Percentiles rank a stretch among this genome's conserved stretches.
phyloP scores from a whole-genome alignment of 2,888 invertebrate genomes.

The Caenorhabditis sp. region DNA sequence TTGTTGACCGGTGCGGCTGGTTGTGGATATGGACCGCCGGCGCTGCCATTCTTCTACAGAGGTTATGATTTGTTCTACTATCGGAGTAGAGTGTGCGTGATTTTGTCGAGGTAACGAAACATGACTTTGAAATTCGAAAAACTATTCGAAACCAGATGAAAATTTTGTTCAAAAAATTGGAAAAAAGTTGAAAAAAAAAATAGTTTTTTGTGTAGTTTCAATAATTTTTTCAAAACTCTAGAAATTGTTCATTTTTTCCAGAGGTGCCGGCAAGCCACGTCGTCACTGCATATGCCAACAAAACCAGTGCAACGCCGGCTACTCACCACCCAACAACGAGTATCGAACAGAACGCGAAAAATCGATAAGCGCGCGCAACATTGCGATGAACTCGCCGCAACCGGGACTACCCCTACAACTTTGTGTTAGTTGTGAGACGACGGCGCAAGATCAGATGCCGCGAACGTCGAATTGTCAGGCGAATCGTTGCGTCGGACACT shows the following conservation, averaged over 20 bases:
- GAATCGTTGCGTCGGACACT: slow-evolving; percentile 63
- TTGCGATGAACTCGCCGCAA: slow-evolving; percentile 37
- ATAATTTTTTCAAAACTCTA: too few species aligned
- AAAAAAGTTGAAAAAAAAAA: too few species aligned
- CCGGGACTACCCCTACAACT: slow-evolving; percentile 41
- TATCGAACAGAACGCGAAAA: slow-evolving; percentile 14
- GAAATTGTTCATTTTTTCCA: too few species aligned
- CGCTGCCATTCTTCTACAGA: slow-evolving; percentile 66
- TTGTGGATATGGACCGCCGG: slow-evolving; percentile 68
- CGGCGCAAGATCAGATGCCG: slow-evolving; percentile 58
- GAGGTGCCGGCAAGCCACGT: slow-evolving; percentile 54
- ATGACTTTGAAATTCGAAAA: too few species aligned
- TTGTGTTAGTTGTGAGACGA: slow-evolving; percentile 66
- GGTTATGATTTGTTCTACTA: slow-evolving; percentile 61
- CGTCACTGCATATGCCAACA: slow-evolving; percentile 65
- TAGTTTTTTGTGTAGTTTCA: too few species aligned
- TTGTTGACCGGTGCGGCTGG: slow-evolving; percentile 61
- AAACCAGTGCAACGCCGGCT: slow-evolving; percentile 46
- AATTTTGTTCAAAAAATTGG: too few species aligned
- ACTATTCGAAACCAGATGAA: too few species aligned
- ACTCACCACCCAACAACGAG: not conserved
- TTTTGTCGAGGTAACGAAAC: slow-evolving; percentile 65
- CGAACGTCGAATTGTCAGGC: slow-evolving; percentile 63
- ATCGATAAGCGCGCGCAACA: slow-evolving; percentile 39
- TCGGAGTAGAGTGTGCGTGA: slow-evolving; percentile 62